A percentile compares a stretch with the other conserved stretches of the same genome.
These are phyloP conservation scores for Cygnus buccinator DNA, from an alignment of 2,113 vertebrate species.

Conservation along the genomic window DNA sequence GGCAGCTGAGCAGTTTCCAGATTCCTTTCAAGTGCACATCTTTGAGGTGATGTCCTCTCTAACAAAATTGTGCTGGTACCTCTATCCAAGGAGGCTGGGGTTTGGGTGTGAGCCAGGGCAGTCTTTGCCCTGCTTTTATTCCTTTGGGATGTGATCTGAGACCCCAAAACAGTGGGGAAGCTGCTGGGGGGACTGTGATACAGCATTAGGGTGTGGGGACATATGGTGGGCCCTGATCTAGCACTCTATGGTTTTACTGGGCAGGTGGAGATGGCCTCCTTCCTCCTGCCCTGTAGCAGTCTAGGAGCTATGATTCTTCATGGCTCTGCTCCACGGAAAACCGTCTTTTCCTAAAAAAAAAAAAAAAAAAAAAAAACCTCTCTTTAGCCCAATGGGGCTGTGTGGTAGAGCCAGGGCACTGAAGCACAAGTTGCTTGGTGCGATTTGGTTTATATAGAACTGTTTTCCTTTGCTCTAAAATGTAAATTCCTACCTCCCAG, in stretches of 20 bases:
- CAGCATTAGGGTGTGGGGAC: neutral
- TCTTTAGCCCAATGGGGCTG: neutral
- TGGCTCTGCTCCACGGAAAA: neutral
- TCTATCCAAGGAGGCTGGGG: neutral
- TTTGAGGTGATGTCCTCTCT: neutral
- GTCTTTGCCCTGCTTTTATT: neutral
- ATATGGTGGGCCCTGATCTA: too few relatives aligned
- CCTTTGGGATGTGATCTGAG: neutral
- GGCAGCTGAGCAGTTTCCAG: neutral
- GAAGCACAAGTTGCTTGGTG: neutral
- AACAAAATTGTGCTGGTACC: neutral
- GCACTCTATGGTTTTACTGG: neutral
- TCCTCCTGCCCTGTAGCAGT: neutral
- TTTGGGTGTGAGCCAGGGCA: neutral
- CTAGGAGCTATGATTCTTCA: neutral
- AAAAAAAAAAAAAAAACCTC: neutral
- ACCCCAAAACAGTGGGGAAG: neutral
- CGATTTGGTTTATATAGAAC: neutral
- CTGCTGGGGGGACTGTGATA: neutral
- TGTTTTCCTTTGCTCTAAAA: neutral
- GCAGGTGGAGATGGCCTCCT: neutral
- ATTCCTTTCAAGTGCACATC: neutral
- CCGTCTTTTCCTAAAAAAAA: neutral
- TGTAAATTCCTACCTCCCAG: neutral
- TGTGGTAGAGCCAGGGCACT: neutral